These are phyloP conservation scores for Acanthosepion pharaonis DNA, from an alignment of 2,888 invertebrate species.

Conservation along the genomic window DNA sequence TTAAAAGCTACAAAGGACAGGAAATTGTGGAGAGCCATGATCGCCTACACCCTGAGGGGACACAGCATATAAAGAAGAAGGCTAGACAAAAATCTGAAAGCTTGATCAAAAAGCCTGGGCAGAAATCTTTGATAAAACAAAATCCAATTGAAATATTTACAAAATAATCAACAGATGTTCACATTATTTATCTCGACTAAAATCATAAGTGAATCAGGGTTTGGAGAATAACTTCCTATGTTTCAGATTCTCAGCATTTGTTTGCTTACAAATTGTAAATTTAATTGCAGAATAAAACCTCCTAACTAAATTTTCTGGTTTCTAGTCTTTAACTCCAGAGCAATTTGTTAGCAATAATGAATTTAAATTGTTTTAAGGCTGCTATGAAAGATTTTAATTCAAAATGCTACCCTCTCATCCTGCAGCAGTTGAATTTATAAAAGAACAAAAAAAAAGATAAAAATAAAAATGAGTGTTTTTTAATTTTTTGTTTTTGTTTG, in stretches of 20 bases:
- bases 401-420: not conserved
- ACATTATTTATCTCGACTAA: not conserved
- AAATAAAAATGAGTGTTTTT: not conserved
- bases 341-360: not conserved
- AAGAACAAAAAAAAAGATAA: not conserved
- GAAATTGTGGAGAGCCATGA: no score
- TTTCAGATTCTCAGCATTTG: not conserved
- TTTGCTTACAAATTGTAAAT: slow-evolving; percentile 15
- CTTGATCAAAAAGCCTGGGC: no score
- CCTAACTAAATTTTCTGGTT: not conserved
- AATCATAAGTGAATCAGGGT: not conserved
- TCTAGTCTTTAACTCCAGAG: not conserved
- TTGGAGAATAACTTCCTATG: not conserved
- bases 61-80: no score
- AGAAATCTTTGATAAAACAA: no score
- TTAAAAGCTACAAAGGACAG: no score
- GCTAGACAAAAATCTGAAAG: no score
- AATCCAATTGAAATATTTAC: no score
- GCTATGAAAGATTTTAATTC: not conserved
- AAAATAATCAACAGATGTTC: not conserved
- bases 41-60: no score
- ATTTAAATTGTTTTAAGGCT: not conserved
- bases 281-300: not conserved
- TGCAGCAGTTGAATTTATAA: not conserved
- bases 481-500: not conserved